Base-by-base conservation (phyloP, 2,888 invertebrate species). In the Lapara coniferarum region DNA sequence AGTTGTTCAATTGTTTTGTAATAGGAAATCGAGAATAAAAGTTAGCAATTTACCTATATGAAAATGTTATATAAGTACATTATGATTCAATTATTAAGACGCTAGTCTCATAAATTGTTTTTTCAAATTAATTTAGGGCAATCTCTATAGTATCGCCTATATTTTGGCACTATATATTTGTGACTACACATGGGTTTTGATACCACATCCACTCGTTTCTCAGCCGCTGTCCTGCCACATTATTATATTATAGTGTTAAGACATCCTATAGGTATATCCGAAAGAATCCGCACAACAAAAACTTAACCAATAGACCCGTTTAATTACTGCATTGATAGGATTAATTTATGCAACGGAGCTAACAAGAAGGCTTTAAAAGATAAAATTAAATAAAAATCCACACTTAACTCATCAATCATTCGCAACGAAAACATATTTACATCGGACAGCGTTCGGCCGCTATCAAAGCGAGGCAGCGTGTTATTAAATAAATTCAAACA, bases 401-500 rank as follows among this genome's bases (percentile, higher is more conserved):
- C 52, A 59, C 58, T 68, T 68, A 68, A 58, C 68, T n/a, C 68
- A 69, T 69, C 68, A 69, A 69, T 69, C 68, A 69, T 52, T 25
- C 49, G 63, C 63, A 63, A 63, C 63, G 63, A 63, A 63, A 63
- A 63, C 63, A 63, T 63, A 63, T 63, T 63, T 63, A 63, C 46
- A 46, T 63, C 63, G 49, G 63, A 63, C 63, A 63, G 49, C 49
- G 63, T 63, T 63, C 59, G 44, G 37, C 59, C 53, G 44, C 68
- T 63, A 63, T 63, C 59, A 49, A 59, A 66, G 52, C 59, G 30
- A 52, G 59, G 59, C 68, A 63, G 63, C 51, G 58, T 90, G 80
- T 92, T 90, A 92, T 92, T 93, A 92, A 91, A 92, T 89, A 87
- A 88, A 83, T 85, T 87, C 79, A 85, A 87, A 89, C 89, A 84